These are phyloP conservation scores for Acanthornis magna DNA, from an alignment of 2,797 vertebrate species.

Conservation along the genomic window DNA sequence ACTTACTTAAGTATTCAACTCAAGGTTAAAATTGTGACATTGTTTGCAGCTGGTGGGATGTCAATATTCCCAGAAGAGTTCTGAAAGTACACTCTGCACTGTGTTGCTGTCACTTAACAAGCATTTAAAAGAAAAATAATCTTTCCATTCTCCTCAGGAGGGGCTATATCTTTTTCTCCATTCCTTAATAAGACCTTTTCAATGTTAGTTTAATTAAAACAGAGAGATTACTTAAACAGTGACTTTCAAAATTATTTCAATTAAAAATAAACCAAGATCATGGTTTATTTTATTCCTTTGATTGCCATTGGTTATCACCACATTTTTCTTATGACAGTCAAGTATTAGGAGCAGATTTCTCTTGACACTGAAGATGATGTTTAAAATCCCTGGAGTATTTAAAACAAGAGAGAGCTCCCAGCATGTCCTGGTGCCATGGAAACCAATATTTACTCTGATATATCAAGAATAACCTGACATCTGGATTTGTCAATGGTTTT, in stretches of 20 bases:
- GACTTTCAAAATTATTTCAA: constrained; percentile 13
- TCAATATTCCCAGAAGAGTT: constrained; percentile 24
- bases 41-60: constrained; percentile 7
- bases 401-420: neutral
- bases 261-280: constrained; percentile 1
- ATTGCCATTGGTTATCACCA: neutral
- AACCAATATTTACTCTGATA: constrained; percentile 34
- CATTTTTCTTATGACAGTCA: neutral
- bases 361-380: neutral
- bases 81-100: constrained; percentile 4
- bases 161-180: neutral
- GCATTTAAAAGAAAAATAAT: constrained; percentile 21
- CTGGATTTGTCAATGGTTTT: constrained; percentile 7
- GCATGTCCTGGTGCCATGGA: neutral
- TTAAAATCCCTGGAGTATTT: constrained; percentile 30
- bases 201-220: constrained; percentile 25
- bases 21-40: constrained; percentile 27
- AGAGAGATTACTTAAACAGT: neutral
- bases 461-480: neutral
- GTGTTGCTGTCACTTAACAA: constrained; percentile 5
- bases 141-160: neutral
- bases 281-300: neutral
- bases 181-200: neutral
- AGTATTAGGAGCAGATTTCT: constrained; percentile 4
- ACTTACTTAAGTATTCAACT: neutral